Evolutionary conservation across 2,113 vertebrate genomes (phyloP).

Genomic region (Gadus chalcogrammus): DNA sequence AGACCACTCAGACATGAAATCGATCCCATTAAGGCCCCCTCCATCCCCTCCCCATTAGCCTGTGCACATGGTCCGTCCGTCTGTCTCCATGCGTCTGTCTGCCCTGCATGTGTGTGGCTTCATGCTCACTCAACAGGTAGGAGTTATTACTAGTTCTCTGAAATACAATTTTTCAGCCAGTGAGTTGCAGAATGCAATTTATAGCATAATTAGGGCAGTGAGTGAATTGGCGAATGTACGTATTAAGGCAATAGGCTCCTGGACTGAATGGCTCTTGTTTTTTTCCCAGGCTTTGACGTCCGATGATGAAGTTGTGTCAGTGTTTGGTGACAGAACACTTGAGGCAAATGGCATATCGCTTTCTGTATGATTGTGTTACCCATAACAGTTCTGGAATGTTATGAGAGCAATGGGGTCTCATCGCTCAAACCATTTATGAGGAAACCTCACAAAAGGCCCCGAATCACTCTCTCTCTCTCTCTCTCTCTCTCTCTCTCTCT

Average conservation of each 20-base stretch:
- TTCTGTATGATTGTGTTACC: constrained; percentile 66
- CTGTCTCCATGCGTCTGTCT: constrained; percentile 42
- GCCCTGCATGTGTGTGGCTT: constrained; percentile 13
- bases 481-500: neutral
- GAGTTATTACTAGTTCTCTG: constrained; percentile 34
- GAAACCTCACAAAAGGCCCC: constrained; percentile 61
- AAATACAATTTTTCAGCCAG: constrained; percentile 26
- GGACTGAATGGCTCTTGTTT: no score
- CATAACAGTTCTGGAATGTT: constrained; percentile 72
- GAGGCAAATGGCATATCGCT: constrained; percentile 54
- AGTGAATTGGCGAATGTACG: neutral
- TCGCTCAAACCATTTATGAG: constrained; percentile 66
- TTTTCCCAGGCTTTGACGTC: neutral
- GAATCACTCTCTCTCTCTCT: constrained; percentile 49
- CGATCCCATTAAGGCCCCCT: constrained; percentile 23
- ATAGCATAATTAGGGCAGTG: constrained; percentile 1
- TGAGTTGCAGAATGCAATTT: constrained; percentile 37
- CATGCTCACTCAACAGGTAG: constrained; percentile 16
- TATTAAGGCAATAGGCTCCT: no score
- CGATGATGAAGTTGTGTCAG: constrained; percentile 24
- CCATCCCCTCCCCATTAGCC: neutral
- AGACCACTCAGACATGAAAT: constrained; percentile 16
- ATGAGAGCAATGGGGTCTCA: constrained; percentile 68
- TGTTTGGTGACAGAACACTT: constrained; percentile 56
- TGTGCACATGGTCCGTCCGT: constrained; percentile 47